Conservation (phyloP, 2,113 vertebrate genomes). For the Leiothrix lutea region DNA sequence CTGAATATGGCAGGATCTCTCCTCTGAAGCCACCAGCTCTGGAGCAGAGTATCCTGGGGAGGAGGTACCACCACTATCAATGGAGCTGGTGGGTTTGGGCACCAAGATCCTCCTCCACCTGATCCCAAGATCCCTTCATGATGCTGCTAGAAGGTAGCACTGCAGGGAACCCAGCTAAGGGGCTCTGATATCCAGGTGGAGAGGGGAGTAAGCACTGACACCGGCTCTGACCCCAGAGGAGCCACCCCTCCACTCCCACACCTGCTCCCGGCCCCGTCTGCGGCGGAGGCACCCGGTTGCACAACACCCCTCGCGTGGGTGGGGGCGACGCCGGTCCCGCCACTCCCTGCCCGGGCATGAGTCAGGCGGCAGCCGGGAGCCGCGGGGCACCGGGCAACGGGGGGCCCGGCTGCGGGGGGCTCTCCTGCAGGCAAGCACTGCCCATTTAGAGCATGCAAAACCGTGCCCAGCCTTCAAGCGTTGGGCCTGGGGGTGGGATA, state of each 20-base stretch:
- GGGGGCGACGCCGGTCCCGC: neutral
- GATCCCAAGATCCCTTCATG: neutral
- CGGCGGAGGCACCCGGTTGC: neutral
- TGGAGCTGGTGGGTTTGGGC: neutral
- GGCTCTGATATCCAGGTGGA: neutral
- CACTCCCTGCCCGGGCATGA: constrained; percentile 37
- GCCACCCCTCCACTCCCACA: neutral
- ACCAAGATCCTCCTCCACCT: neutral
- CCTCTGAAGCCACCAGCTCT: neutral
- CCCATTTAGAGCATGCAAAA: neutral
- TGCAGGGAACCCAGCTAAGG: neutral
- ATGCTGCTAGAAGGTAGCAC: neutral
- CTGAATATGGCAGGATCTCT: rapidly evolving
- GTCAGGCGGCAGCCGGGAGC: neutral
- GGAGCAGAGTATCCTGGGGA: neutral
- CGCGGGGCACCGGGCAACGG: neutral
- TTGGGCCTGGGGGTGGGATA: neutral
- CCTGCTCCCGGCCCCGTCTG: neutral
- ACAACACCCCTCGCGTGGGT: constrained; percentile 33
- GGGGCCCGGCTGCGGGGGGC: neutral
- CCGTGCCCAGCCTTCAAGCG: neutral
- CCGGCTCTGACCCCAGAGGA: neutral
- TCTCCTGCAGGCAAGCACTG: neutral
- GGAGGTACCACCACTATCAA: neutral
- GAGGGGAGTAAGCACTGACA: rapidly evolving